Percentiles rank a stretch among this genome's conserved stretches.
Conservation (phyloP, 2,113 vertebrate species). For the Phrynocephalus versicolor region DNA sequence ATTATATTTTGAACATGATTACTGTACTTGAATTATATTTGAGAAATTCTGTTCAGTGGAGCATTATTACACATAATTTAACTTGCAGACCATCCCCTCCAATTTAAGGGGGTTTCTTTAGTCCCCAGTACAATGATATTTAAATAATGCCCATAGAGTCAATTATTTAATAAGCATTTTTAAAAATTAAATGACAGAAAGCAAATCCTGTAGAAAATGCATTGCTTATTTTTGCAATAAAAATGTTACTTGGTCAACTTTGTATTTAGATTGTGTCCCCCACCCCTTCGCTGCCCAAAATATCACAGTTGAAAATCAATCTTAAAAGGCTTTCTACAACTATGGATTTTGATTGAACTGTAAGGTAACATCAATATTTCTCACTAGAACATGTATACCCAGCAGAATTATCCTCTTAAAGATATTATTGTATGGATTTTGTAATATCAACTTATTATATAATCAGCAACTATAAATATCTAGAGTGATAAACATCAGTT, state of each 20-base stretch:
- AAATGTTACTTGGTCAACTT: slow-evolving; percentile 45
- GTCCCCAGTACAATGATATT: slow-evolving; percentile 56
- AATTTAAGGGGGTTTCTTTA: slow-evolving; percentile 54
- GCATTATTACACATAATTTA: slow-evolving; percentile 75
- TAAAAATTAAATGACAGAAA: slow-evolving; percentile 31
- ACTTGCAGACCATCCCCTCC: slow-evolving; percentile 63
- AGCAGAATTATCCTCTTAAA: slow-evolving; percentile 48
- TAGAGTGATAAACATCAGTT: background rate
- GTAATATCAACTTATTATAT: slow-evolving; percentile 16
- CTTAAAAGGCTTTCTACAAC: slow-evolving; percentile 23
- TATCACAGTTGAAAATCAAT: slow-evolving; percentile 28
- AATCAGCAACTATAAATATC: slow-evolving; percentile 26
- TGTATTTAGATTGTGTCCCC: slow-evolving; percentile 1
- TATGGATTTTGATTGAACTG: slow-evolving; percentile 54
- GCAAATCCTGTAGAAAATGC: slow-evolving; percentile 14
- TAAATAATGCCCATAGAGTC: slow-evolving; percentile 52
- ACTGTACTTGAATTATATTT: slow-evolving; percentile 73
- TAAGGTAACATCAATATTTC: slow-evolving; percentile 48
- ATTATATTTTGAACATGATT: slow-evolving; percentile 75
- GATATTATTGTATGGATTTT: slow-evolving; percentile 17
- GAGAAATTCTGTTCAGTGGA: slow-evolving; percentile 74
- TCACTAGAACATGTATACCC: slow-evolving; percentile 32
- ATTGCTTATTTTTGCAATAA: slow-evolving; percentile 50
- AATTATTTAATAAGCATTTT: slow-evolving; percentile 37
- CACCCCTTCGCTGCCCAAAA: too few relatives aligned